Evolutionary conservation across 2,797 vertebrate genomes (phyloP).

Genomic region (Bufotes viridis): DNA sequence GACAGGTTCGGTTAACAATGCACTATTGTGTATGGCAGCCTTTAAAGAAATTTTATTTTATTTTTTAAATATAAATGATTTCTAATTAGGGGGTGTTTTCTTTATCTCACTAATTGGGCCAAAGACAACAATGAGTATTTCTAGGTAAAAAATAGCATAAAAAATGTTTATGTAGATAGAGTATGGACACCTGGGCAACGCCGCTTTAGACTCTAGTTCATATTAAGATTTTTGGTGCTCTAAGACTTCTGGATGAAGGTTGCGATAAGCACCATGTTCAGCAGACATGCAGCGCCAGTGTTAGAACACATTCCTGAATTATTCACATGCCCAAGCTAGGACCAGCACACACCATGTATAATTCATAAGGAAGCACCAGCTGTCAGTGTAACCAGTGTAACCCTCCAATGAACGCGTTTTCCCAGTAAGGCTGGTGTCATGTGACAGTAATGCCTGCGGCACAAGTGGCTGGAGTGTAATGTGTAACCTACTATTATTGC

Average conservation of each 20-base stretch:
- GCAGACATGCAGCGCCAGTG: constrained; percentile 13
- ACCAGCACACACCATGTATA: constrained; percentile 43
- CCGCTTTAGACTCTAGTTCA: too few species aligned
- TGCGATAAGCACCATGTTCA: background rate
- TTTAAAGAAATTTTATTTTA: too few species aligned
- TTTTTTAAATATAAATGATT: too few species aligned
- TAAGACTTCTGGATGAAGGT: background rate
- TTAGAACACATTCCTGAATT: constrained; percentile 47
- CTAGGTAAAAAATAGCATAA: too few species aligned
- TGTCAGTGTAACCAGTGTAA: constrained; percentile 29
- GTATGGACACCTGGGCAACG: too few species aligned
- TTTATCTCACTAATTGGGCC: too few species aligned
- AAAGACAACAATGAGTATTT: too few species aligned
- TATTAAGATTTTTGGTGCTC: too few species aligned
- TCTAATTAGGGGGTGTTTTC: too few species aligned
- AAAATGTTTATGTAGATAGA: too few species aligned
- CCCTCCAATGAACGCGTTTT: background rate
- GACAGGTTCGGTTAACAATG: too few species aligned
- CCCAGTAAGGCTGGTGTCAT: background rate
- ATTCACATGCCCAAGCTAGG: constrained; percentile 42
- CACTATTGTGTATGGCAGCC: too few species aligned
- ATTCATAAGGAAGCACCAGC: constrained; percentile 35
- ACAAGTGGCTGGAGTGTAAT: background rate
- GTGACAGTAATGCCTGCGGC: background rate
- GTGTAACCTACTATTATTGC: background rate